Evolutionary conservation across 1,140 invertebrate genomes (phyloP).

Genomic region (Apis cerana): DNA sequence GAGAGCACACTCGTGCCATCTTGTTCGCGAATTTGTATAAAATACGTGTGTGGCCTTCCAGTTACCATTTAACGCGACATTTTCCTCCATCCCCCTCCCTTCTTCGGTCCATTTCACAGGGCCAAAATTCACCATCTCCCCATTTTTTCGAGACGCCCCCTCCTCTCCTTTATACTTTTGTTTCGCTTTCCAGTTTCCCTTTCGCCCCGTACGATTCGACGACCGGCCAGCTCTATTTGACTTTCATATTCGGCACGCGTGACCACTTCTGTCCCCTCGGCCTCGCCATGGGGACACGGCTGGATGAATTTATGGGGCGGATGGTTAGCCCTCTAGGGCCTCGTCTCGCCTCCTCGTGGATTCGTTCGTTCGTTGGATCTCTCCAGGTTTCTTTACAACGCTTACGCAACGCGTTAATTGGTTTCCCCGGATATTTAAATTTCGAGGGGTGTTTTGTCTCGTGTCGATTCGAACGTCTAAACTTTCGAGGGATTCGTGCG

Average conservation of each 20-base stretch:
- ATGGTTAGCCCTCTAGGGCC: not conserved
- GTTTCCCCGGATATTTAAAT: too few species aligned
- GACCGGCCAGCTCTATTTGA: conserved; percentile 42
- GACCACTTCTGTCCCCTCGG: conserved; percentile 10
- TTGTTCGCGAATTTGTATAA: conserved; percentile 65
- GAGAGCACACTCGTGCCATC: conserved; percentile 56
- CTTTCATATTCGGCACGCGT: conserved; percentile 57
- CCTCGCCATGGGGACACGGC: not conserved
- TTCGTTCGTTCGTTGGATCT: not conserved
- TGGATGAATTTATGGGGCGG: conserved; percentile 44
- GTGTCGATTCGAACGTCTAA: too few species aligned
- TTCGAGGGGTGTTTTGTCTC: too few species aligned
- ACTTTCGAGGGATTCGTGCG: too few species aligned
- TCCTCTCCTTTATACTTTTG: not conserved
- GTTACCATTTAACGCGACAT: conserved; percentile 46
- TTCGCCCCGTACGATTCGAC: not conserved
- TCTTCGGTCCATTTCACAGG: conserved; percentile 6
- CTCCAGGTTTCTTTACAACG: too few species aligned
- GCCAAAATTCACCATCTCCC: conserved; percentile 47
- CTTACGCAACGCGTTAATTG: too few species aligned
- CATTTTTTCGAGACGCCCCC: not conserved
- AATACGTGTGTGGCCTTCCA: conserved; percentile 44
- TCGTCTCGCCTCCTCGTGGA: not conserved
- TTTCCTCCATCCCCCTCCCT: not conserved
- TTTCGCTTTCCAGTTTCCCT: too few species aligned